Evolutionary conservation across 2,113 vertebrate genomes (phyloP).

Genomic region (Peucedramus taeniatus): DNA sequence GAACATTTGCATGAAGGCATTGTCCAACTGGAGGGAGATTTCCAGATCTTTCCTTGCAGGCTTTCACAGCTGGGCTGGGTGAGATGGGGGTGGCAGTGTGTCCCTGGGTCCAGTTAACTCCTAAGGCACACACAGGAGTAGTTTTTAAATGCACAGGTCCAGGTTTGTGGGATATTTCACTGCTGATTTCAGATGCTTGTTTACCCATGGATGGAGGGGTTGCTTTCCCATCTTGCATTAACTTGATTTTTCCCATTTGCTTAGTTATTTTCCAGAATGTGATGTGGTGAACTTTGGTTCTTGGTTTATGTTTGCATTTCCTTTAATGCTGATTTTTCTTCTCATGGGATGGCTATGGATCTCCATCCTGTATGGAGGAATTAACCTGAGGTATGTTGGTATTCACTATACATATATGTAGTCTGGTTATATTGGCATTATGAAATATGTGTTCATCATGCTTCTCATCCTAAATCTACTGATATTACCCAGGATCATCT

Average conservation of each 20-base stretch:
- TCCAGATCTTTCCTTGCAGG: background rate
- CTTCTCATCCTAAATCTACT: background rate
- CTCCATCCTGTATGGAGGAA: slow-evolving; percentile 85
- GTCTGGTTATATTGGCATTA: background rate
- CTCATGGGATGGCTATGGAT: slow-evolving; percentile 93
- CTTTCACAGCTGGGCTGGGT: background rate
- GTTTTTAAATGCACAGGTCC: background rate
- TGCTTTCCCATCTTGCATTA: slow-evolving; percentile 31
- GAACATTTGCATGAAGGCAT: background rate
- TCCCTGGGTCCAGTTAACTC: background rate
- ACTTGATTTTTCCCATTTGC: slow-evolving; percentile 46
- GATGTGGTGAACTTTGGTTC: slow-evolving; percentile 95
- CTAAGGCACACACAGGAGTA: background rate
- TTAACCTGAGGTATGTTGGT: slow-evolving; percentile 80
- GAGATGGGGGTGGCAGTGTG: background rate
- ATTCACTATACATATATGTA: background rate
- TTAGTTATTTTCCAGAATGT: slow-evolving; percentile 91
- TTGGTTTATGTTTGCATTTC: slow-evolving; percentile 96
- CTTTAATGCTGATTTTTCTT: slow-evolving; percentile 92
- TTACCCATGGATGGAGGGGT: background rate
- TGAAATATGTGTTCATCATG: background rate
- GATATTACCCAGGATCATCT: background rate
- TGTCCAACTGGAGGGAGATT: background rate
- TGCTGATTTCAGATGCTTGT: slow-evolving; percentile 1
- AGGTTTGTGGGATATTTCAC: background rate